These are phyloP conservation scores for Campylomormyrus numenius DNA, from an alignment of 2,113 vertebrate genomes.

Conservation along the genomic window DNA sequence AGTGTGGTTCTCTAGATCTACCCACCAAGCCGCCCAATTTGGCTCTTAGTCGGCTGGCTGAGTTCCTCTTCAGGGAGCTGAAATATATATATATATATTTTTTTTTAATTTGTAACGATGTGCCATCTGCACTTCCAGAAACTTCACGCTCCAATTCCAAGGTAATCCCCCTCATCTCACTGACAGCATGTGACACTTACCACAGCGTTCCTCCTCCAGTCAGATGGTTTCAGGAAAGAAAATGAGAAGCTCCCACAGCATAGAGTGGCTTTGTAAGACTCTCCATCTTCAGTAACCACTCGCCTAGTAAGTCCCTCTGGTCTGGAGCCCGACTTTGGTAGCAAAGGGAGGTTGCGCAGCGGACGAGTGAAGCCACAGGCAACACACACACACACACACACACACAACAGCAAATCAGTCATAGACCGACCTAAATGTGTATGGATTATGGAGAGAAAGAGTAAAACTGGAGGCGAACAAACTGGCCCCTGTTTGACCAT, in stretches of 20 bases:
- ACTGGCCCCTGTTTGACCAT: not conserved
- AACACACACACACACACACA: not conserved
- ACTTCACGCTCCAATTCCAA: not conserved
- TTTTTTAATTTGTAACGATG: not conserved
- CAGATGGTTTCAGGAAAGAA: not conserved
- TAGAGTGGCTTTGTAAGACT: not conserved
- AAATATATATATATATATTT: not conserved
- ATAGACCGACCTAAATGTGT: not conserved
- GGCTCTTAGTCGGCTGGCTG: not conserved
- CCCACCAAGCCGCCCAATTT: not conserved
- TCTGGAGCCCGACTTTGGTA: not conserved
- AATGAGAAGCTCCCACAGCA: not conserved
- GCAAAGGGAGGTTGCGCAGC: not conserved
- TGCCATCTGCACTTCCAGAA: not conserved
- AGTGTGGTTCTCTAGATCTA: not conserved
- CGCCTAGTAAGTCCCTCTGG: not conserved
- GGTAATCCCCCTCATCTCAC: not conserved
- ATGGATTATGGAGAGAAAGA: not conserved
- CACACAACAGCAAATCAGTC: not conserved
- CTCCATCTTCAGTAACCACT: not conserved
- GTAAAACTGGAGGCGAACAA: not conserved
- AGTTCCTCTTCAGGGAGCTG: not conserved
- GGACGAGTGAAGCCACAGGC: not conserved
- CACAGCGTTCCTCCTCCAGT: not conserved
- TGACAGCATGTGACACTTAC: not conserved